Conservation (phyloP, 2,888 invertebrate species). For the Dimorphilus gyrociliatus region DNA sequence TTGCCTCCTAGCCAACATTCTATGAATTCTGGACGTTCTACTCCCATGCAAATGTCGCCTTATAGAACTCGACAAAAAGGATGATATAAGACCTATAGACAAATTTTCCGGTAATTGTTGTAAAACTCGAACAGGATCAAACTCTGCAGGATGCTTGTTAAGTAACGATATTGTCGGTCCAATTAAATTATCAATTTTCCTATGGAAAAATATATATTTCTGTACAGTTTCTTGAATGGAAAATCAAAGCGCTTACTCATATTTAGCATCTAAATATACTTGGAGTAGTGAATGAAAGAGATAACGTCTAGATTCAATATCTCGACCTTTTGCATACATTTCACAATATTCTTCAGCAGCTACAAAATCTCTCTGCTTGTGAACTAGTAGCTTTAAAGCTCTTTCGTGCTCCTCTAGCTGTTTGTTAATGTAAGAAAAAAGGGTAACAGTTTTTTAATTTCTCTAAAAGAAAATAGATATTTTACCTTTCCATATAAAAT, state of each 20-base stretch:
- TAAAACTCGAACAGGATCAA: conserved; percentile 37
- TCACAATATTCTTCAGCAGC: conserved; percentile 42
- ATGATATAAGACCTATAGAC: conserved; percentile 37
- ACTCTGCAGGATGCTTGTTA: conserved; percentile 39
- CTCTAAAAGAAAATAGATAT: no score
- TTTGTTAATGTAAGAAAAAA: no score
- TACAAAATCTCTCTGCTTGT: conserved; percentile 39
- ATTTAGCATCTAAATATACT: conserved; percentile 36
- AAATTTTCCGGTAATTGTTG: conserved; percentile 39
- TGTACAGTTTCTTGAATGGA: no score
- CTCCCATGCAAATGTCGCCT: conserved; percentile 34
- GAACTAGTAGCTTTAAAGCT: conserved; percentile 41
- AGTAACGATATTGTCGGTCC: conserved; percentile 38
- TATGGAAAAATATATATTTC: neutral
- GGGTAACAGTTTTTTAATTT: conserved; percentile 5
- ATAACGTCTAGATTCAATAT: conserved; percentile 26
- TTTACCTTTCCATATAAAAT: conserved; percentile 43
- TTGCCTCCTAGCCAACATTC: conserved; percentile 37
- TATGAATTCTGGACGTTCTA: conserved; percentile 30
- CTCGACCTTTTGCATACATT: conserved; percentile 30
- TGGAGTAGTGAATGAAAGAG: conserved; percentile 37
- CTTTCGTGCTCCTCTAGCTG: conserved; percentile 43
- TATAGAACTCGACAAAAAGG: conserved; percentile 36
- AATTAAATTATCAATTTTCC: conserved; percentile 24
- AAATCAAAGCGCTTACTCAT: conserved; percentile 23